These are phyloP conservation scores for Phrynosoma blainvillii DNA, from an alignment of 2,113 vertebrate species.

Conservation along the genomic window DNA sequence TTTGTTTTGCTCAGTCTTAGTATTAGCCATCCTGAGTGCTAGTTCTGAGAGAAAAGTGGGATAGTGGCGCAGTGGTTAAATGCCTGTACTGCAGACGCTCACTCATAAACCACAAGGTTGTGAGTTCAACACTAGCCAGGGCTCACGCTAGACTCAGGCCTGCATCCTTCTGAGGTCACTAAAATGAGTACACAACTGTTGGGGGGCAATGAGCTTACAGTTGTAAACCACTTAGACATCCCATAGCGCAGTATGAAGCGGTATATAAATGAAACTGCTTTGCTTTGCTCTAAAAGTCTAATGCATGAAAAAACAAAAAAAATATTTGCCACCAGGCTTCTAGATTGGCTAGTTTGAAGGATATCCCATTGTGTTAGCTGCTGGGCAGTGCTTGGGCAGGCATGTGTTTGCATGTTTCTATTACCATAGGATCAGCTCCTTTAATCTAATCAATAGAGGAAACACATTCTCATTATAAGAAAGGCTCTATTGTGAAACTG, in stretches of 20 bases:
- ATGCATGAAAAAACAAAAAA: background rate
- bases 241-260: too few species aligned
- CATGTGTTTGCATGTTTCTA: background rate
- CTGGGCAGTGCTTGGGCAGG: background rate
- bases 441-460: background rate
- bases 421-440: background rate
- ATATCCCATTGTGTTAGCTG: background rate
- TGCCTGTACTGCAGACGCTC: too few species aligned
- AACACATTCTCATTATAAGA: background rate
- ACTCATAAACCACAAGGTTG: too few species aligned
- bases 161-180: too few species aligned
- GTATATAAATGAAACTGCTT: too few species aligned
- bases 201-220: too few species aligned
- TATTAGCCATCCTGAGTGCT: background rate
- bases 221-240: too few species aligned
- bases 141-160: too few species aligned
- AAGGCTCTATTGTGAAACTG: background rate
- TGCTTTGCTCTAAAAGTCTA: background rate
- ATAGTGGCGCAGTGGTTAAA: background rate
- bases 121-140: too few species aligned
- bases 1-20: background rate
- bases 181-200: too few species aligned
- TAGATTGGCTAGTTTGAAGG: background rate
- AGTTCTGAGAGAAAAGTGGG: background rate
- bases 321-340: background rate